Conservation (phyloP, 2,113 vertebrate species). For the Dascyllus trimaculatus region DNA sequence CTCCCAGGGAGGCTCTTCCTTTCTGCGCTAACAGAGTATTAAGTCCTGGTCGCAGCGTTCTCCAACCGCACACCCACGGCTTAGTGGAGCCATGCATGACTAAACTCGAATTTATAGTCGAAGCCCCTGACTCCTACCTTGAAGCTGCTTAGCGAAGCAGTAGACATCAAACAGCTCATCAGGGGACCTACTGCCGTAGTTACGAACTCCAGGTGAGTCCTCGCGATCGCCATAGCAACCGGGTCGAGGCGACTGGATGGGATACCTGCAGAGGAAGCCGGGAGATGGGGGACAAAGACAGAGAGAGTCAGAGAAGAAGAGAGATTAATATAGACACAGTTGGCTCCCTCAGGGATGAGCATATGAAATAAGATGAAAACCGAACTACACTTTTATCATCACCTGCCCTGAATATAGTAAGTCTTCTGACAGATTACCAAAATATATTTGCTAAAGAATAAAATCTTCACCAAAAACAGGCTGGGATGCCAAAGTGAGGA, state of each 20-base stretch:
- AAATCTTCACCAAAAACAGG: background rate
- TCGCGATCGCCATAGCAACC: conserved; percentile 96
- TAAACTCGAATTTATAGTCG: conserved; percentile 50
- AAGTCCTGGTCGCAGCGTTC: conserved; percentile 32
- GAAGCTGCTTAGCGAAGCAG: conserved; percentile 90
- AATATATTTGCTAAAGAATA: conserved; percentile 21
- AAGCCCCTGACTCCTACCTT: conserved; percentile 80
- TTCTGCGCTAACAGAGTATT: conserved; percentile 24
- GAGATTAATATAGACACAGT: conserved; percentile 52
- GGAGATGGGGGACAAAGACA: conserved; percentile 23
- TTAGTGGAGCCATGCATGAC: conserved; percentile 45
- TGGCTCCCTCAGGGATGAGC: conserved; percentile 36
- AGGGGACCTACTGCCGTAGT: conserved; percentile 90
- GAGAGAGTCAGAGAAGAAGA: conserved; percentile 24
- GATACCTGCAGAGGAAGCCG: conserved; percentile 87
- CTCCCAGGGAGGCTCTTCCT: background rate
- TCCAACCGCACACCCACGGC: background rate
- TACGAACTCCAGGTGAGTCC: conserved; percentile 94
- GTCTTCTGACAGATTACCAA: conserved; percentile 4
- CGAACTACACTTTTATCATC: conserved; percentile 46
- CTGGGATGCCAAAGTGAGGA: background rate
- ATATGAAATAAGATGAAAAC: conserved; percentile 51
- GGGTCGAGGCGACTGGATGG: conserved; percentile 94
- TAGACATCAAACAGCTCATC: conserved; percentile 94
- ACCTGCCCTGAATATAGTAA: conserved; percentile 34